Percentiles rank a stretch among this genome's conserved stretches.
Evolutionary conservation across 2,888 invertebrate species (phyloP).

Genomic region (Halocaridina rubra): DNA sequence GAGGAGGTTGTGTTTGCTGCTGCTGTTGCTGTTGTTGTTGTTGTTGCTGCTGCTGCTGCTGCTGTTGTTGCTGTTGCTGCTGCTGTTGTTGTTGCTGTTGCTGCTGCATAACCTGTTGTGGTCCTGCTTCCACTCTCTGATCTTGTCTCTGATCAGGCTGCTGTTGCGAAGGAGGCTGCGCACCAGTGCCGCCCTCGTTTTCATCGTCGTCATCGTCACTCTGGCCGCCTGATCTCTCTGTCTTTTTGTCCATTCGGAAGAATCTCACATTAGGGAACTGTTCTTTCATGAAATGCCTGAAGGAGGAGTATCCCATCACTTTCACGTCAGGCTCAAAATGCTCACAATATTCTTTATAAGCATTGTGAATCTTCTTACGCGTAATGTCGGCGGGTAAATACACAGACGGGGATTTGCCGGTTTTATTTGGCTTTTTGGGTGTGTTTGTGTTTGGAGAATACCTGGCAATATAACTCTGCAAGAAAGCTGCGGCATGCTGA

Average conservation of each 20-base stretch:
- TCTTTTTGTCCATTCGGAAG: slow-evolving; percentile 63
- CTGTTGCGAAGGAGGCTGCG: slow-evolving; percentile 47
- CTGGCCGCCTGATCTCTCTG: slow-evolving; percentile 39
- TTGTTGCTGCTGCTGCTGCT: not conserved
- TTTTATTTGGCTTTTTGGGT: slow-evolving; percentile 58
- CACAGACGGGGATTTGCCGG: slow-evolving; percentile 56
- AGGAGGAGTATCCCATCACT: slow-evolving; percentile 83
- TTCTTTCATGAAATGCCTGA: slow-evolving; percentile 83
- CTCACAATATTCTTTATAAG: slow-evolving; percentile 80
- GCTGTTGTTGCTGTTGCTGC: slow-evolving; percentile 33
- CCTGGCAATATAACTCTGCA: slow-evolving; percentile 76
- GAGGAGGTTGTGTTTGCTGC: slow-evolving; percentile 19
- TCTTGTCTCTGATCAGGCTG: slow-evolving; percentile 45
- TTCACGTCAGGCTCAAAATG: slow-evolving; percentile 78
- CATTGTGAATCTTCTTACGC: slow-evolving; percentile 79
- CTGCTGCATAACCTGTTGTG: slow-evolving; percentile 33
- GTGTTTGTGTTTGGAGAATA: slow-evolving; percentile 58
- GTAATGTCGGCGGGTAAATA: slow-evolving; percentile 73
- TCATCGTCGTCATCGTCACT: slow-evolving; percentile 62
- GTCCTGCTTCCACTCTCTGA: slow-evolving; percentile 20
- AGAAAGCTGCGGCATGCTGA: slow-evolving; percentile 81
- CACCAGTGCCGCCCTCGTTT: slow-evolving; percentile 36
- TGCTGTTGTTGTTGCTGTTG: slow-evolving; percentile 13
- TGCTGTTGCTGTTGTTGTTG: not conserved
- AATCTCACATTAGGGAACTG: slow-evolving; percentile 82